Percentiles rank a stretch among this genome's conserved stretches.
Conservation (phyloP, 2,888 invertebrate genomes). For the Trichogramma evanescens region DNA sequence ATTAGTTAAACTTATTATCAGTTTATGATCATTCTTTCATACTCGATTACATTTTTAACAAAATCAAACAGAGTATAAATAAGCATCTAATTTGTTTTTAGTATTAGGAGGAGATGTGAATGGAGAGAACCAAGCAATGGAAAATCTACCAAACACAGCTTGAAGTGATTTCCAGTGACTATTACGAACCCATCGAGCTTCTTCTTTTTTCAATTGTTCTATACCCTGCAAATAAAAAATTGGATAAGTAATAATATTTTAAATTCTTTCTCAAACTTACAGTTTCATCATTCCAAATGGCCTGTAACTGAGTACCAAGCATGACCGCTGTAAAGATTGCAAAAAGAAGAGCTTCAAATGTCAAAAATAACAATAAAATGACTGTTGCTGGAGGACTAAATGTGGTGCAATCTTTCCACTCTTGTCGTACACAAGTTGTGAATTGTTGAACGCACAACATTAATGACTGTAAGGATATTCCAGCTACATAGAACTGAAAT, state of each 20-base stretch:
- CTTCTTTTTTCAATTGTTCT: constrained; percentile 93
- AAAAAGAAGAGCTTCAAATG: constrained; percentile 91
- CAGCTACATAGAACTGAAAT: constrained; percentile 93
- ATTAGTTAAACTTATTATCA: too few relatives aligned
- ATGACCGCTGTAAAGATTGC: constrained; percentile 97
- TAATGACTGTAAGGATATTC: constrained; percentile 88
- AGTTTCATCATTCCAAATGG: constrained; percentile 98
- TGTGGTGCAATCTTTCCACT: constrained; percentile 90
- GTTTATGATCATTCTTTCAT: too few relatives aligned
- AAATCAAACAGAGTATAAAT: constrained; percentile 75
- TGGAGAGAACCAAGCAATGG: constrained; percentile 89
- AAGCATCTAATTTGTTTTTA: constrained; percentile 70
- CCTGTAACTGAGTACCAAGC: constrained; percentile 92
- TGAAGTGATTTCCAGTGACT: constrained; percentile 93
- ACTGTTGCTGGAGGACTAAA: constrained; percentile 96
- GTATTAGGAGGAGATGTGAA: constrained; percentile 76
- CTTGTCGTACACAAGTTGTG: constrained; percentile 82
- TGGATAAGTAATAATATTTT: background rate
- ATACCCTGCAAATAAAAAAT: constrained; percentile 66
- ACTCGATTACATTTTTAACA: too few relatives aligned
- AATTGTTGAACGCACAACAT: constrained; percentile 90
- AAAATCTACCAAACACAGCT: constrained; percentile 94
- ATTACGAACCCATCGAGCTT: constrained; percentile 85
- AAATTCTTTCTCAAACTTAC: constrained; percentile 47
- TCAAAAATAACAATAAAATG: constrained; percentile 79